Evolutionary conservation across 2,113 vertebrate species (phyloP).

Genomic region (Larimichthys crocea): DNA sequence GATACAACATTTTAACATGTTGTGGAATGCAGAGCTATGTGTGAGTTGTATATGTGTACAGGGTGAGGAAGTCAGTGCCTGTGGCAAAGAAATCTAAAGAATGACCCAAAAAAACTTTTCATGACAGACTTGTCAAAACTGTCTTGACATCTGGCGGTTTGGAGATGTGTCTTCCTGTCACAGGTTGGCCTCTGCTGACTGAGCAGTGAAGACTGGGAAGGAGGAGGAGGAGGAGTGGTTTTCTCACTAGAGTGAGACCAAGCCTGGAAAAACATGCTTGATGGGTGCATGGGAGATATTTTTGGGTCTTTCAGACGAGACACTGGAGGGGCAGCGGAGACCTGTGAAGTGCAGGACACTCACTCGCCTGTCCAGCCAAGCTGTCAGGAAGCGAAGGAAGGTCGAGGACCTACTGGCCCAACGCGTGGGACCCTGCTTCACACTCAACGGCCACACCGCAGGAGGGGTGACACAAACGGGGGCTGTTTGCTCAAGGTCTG

Average conservation of each 20-base stretch:
- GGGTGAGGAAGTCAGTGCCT: slow-evolving; percentile 26
- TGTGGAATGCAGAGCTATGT: neutral
- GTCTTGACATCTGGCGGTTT: slow-evolving; percentile 70
- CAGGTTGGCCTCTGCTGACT: slow-evolving; percentile 75
- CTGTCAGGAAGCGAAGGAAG: slow-evolving; percentile 69
- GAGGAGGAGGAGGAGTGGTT: slow-evolving; percentile 66
- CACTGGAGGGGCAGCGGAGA: slow-evolving; percentile 59
- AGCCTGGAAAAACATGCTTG: slow-evolving; percentile 77
- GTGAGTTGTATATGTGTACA: slow-evolving; percentile 27
- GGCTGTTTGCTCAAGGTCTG: slow-evolving; percentile 82
- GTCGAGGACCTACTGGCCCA: slow-evolving; percentile 71
- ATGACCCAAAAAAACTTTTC: slow-evolving; percentile 39
- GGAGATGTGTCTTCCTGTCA: slow-evolving; percentile 76
- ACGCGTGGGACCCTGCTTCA: slow-evolving; percentile 82
- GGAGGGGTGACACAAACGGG: slow-evolving; percentile 79
- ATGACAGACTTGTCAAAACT: slow-evolving; percentile 65
- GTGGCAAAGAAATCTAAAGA: slow-evolving; percentile 37
- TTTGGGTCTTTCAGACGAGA: slow-evolving; percentile 75
- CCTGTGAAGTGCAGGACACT: slow-evolving; percentile 69
- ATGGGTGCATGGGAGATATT: slow-evolving; percentile 76
- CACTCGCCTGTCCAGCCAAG: slow-evolving; percentile 62
- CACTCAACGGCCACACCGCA: slow-evolving; percentile 78
- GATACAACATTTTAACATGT: slow-evolving; percentile 1
- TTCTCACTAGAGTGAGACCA: slow-evolving; percentile 79
- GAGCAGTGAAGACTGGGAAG: slow-evolving; percentile 67